Conservation (phyloP, 2,797 vertebrate genomes). For the Peromyscus eremicus region DNA sequence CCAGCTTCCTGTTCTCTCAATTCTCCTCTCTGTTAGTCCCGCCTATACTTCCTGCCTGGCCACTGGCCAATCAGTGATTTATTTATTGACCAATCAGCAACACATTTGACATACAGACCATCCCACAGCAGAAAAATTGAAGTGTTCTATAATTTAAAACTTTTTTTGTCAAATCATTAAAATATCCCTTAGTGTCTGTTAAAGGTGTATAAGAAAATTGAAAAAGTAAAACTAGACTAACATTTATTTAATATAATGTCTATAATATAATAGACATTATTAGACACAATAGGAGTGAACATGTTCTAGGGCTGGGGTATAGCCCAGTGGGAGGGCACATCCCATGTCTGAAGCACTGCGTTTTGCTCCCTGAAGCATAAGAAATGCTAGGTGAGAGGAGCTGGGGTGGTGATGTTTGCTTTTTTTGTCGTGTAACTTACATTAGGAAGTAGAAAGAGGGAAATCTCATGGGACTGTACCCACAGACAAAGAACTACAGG, state of each 20-base stretch:
- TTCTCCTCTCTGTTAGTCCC: too few species aligned
- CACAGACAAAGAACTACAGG: not conserved
- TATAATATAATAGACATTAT: not conserved
- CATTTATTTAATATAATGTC: not conserved
- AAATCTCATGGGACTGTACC: not conserved
- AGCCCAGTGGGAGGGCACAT: not conserved
- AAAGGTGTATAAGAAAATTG: not conserved
- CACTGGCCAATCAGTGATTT: too few species aligned
- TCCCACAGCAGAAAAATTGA: not conserved
- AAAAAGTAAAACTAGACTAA: not conserved
- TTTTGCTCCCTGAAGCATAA: not conserved
- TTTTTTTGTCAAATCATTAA: not conserved
- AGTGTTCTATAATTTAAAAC: not conserved
- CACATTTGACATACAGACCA: too few species aligned
- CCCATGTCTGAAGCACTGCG: not conserved
- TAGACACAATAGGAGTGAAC: not conserved
- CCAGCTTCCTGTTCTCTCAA: too few species aligned
- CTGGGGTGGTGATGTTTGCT: not conserved
- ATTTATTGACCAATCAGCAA: too few species aligned
- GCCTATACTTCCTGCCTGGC: too few species aligned
- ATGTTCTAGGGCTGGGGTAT: not conserved
- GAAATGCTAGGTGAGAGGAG: not conserved
- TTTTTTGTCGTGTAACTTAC: not conserved
- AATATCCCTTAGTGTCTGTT: not conserved
- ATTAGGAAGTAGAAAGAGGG: not conserved